phyloP scores from a whole-genome alignment of 2,113 vertebrate genomes.

The Pavo muticus region DNA sequence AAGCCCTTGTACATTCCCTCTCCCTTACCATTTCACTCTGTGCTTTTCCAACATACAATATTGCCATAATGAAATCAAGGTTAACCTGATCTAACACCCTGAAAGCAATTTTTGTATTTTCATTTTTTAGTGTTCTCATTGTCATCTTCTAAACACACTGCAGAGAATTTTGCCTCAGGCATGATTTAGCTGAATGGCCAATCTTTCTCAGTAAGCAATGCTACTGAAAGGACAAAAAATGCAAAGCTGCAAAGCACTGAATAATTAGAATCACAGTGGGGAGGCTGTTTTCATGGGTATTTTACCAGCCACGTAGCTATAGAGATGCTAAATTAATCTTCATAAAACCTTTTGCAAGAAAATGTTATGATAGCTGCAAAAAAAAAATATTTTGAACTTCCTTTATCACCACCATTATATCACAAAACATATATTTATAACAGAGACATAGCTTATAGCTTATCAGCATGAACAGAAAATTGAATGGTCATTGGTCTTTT shows the following conservation, averaged over 20 bases:
- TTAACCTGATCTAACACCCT: not conserved
- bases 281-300: not conserved
- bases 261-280: not conserved
- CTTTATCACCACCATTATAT: not conserved
- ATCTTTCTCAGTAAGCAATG: not conserved
- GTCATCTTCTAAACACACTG: not conserved
- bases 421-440: not conserved
- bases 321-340: not conserved
- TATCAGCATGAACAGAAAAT: not conserved
- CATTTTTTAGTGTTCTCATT: not conserved
- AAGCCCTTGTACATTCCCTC: not conserved
- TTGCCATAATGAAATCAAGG: not conserved
- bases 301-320: not conserved
- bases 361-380: not conserved
- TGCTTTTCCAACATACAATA: not conserved
- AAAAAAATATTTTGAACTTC: not conserved
- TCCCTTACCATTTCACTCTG: not conserved
- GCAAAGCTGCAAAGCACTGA: not conserved
- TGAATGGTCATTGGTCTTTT: not conserved
- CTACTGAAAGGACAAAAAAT: not conserved
- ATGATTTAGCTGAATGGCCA: not conserved
- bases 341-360: not conserved
- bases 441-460: not conserved
- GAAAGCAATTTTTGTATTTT: not conserved
- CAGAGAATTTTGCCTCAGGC: not conserved